Evolutionary conservation across 2,888 invertebrate genomes (phyloP).

Genomic region (Lomographa bimaculata): DNA sequence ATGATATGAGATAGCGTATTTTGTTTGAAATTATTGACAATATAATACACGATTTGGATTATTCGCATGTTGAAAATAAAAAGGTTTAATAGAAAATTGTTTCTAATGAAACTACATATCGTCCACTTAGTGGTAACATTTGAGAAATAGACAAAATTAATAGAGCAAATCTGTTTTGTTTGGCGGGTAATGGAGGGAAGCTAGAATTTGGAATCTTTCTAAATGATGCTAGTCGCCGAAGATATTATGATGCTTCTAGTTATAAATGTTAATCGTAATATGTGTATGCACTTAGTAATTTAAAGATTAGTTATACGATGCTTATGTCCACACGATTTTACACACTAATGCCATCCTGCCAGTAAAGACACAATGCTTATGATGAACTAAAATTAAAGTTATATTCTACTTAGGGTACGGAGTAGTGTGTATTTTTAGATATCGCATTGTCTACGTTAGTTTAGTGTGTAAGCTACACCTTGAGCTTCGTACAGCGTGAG

Average conservation of each 20-base stretch:
- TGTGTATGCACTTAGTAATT: conserved; percentile 70
- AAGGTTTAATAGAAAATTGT: conserved; percentile 79
- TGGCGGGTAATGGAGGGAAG: conserved; percentile 31
- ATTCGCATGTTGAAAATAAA: conserved; percentile 71
- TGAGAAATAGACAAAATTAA: conserved; percentile 55
- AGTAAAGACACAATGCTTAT: conserved; percentile 81
- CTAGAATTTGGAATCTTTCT: conserved; percentile 81
- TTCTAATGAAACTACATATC: conserved; percentile 73
- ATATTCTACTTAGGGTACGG: conserved; percentile 78
- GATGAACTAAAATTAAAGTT: conserved; percentile 68
- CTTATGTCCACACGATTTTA: conserved; percentile 81
- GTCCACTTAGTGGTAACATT: conserved; percentile 75
- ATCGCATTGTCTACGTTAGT: conserved; percentile 81
- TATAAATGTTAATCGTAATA: conserved; percentile 70
- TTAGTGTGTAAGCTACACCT: conserved; percentile 76
- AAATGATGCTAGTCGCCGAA: conserved; percentile 74
- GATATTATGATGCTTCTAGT: conserved; percentile 72
- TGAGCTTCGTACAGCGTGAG: conserved; percentile 76
- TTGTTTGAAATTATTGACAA: conserved; percentile 73
- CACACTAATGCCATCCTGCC: conserved; percentile 80
- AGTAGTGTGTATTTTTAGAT: conserved; percentile 83
- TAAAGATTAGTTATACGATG: conserved; percentile 73
- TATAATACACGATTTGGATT: conserved; percentile 64
- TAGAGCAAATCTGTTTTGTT: conserved; percentile 30
- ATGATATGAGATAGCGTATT: conserved; percentile 52